Evolutionary conservation across 2,113 vertebrate species (phyloP).

Genomic region (Colistium nudipinnis): DNA sequence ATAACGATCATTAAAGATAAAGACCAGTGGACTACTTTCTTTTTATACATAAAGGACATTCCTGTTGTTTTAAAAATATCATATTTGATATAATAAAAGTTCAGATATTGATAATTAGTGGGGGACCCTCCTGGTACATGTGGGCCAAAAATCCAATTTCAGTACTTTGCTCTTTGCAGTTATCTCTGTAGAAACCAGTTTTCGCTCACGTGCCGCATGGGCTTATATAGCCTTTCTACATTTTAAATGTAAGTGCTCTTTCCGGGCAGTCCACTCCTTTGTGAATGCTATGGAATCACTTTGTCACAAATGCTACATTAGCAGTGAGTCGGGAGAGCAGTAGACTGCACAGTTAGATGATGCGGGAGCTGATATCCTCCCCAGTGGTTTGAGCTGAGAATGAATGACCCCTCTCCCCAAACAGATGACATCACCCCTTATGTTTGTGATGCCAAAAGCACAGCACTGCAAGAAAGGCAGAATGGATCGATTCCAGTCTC

Average conservation of each 20-base stretch:
- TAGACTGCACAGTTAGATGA: slow-evolving; percentile 23
- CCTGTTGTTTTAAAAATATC: too few species aligned
- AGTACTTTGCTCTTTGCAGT: slow-evolving; percentile 8
- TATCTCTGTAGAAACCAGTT: slow-evolving; percentile 21
- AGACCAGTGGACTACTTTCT: too few species aligned
- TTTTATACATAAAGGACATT: too few species aligned
- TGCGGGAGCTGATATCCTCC: slow-evolving; percentile 23
- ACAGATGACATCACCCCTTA: slow-evolving; percentile 68
- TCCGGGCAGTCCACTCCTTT: slow-evolving; percentile 20
- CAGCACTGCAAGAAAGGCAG: slow-evolving; percentile 46
- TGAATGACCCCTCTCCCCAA: slow-evolving; percentile 67
- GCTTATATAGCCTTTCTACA: slow-evolving; percentile 8
- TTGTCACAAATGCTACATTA: slow-evolving; percentile 21
- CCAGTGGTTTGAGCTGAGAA: slow-evolving; percentile 55
- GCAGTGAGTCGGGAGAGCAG: slow-evolving; percentile 20
- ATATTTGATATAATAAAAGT: too few species aligned
- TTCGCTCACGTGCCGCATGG: background rate
- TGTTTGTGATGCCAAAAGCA: slow-evolving; percentile 53
- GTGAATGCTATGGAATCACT: slow-evolving; percentile 18
- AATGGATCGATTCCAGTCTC: slow-evolving; percentile 53
- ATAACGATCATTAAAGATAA: too few species aligned
- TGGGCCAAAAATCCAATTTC: background rate
- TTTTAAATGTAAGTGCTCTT: slow-evolving; percentile 36
- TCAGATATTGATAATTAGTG: background rate
- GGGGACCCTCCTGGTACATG: background rate